A percentile compares a stretch with the other conserved stretches of the same genome.
Evolutionary conservation across 2,113 vertebrate species (phyloP).

Genomic region (Carettochelys insculpta): DNA sequence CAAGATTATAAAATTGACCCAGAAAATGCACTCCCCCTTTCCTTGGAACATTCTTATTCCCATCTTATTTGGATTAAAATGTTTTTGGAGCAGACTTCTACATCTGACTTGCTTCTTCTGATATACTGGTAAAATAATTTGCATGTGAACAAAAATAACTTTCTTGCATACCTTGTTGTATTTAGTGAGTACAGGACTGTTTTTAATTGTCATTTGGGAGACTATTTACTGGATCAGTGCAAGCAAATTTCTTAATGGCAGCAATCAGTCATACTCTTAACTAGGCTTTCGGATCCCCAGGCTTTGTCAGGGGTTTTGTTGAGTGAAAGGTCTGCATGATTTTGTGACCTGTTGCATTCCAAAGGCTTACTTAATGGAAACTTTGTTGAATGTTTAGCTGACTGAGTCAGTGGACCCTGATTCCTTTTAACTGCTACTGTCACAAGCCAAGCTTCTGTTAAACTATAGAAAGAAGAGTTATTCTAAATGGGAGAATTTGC

Average conservation of each 20-base stretch:
- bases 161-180: rapidly evolving
- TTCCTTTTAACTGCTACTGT: neutral
- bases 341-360: neutral
- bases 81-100: neutral
- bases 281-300: neutral
- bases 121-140: neutral
- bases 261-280: neutral
- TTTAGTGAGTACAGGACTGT: neutral
- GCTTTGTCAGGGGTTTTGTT: neutral
- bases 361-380: neutral
- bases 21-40: neutral
- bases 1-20: neutral
- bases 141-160: neutral
- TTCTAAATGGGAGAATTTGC: neutral
- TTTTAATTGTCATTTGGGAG: neutral
- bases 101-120: neutral
- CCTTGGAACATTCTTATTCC: neutral
- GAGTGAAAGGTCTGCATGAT: neutral
- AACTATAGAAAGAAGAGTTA: neutral
- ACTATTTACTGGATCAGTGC: neutral
- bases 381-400: neutral
- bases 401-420: neutral
- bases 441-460: neutral
- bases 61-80: neutral
- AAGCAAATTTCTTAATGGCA: neutral